Conservation (phyloP, 53 echinoderm and acorn worm genomes). For the Luidia sarsii region DNA sequence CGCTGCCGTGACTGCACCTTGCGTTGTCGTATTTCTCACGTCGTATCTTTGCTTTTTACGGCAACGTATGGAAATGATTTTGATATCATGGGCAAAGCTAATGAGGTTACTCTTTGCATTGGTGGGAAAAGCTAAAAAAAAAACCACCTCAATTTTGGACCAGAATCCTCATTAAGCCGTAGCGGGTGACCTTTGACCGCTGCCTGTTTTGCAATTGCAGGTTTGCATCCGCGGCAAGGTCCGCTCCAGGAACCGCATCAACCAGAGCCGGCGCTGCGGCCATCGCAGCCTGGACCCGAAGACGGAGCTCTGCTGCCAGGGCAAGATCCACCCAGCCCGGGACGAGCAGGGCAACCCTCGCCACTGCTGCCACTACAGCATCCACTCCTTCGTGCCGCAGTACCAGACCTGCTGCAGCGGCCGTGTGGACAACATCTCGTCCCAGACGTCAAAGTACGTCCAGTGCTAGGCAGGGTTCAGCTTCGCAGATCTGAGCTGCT, state of each 20-base stretch:
- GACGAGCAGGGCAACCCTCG: conserved; percentile 59
- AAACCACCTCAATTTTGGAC: too few relatives aligned
- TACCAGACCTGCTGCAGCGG: conserved; percentile 66
- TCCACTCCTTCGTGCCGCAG: conserved; percentile 32
- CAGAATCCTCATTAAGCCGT: too few relatives aligned
- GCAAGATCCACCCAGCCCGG: conserved; percentile 50
- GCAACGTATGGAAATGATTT: too few relatives aligned
- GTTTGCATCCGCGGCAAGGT: conserved; percentile 20
- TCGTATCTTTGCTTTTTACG: too few relatives aligned
- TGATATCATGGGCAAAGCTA: too few relatives aligned
- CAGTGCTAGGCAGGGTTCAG: too few relatives aligned
- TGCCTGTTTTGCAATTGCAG: neutral
- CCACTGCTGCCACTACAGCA: conserved; percentile 67
- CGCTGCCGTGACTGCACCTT: too few relatives aligned
- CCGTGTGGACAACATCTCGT: conserved; percentile 33
- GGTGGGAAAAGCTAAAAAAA: neutral
- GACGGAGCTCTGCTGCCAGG: conserved; percentile 74
- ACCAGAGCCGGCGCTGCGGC: conserved; percentile 42
- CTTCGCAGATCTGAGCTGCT: too few relatives aligned
- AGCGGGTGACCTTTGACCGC: too few relatives aligned
- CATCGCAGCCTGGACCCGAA: conserved; percentile 44
- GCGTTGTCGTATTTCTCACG: too few relatives aligned
- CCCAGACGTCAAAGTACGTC: conserved; percentile 11
- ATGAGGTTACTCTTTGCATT: neutral
- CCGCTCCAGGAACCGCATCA: conserved; percentile 27